A percentile compares a stretch with the other conserved stretches of the same genome.
Evolutionary conservation across 2,113 vertebrate species (phyloP).

Genomic region (Agelaius tricolor): DNA sequence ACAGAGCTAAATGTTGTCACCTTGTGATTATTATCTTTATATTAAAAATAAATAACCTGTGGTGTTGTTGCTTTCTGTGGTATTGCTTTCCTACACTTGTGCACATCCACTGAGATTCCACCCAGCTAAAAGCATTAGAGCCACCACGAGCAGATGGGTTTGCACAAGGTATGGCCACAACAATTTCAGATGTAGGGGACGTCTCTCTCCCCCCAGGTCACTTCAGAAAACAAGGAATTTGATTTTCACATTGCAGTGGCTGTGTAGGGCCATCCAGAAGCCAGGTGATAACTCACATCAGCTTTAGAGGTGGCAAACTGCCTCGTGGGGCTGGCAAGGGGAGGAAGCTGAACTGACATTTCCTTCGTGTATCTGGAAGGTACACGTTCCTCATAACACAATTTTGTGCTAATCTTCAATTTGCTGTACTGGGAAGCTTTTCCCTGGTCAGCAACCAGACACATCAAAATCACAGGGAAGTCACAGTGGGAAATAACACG

Average conservation of each 20-base stretch:
- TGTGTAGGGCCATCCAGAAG: background rate
- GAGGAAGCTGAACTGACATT: constrained; percentile 37
- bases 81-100: background rate
- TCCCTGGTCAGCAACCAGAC: background rate
- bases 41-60: background rate
- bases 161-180: background rate
- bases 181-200: background rate
- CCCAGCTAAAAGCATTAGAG: background rate
- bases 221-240: background rate
- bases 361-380: background rate
- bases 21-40: background rate
- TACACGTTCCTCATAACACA: constrained; percentile 2
- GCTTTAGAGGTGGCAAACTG: background rate
- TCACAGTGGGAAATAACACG: background rate
- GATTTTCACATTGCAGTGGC: background rate
- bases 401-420: background rate
- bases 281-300: constrained; percentile 9
- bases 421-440: background rate
- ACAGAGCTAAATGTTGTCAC: background rate
- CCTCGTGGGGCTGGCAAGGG: background rate
- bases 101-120: background rate
- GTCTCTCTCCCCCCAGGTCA: background rate
- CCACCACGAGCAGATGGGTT: background rate
- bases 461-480: background rate
- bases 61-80: background rate